Percentiles rank a stretch among this genome's conserved stretches.
Evolutionary conservation across 2,888 invertebrate genomes (phyloP).

Genomic region (Cephus spinipes): DNA sequence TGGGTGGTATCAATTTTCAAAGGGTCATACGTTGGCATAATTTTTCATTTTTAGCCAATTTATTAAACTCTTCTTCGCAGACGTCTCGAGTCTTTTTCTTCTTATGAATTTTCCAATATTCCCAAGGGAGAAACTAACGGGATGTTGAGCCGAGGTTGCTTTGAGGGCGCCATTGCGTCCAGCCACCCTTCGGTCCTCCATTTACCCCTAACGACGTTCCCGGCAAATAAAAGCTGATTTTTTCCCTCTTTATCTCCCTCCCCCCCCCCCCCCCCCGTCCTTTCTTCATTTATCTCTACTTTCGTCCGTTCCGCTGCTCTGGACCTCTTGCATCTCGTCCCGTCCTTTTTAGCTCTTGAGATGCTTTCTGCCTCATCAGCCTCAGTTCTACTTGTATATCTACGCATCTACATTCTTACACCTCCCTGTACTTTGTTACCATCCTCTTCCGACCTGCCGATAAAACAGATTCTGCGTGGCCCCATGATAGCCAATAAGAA

Average conservation of each 20-base stretch:
- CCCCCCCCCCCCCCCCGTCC: neutral
- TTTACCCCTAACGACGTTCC: conserved; percentile 54
- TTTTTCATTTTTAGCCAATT: too few relatives aligned
- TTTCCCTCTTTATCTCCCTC: conserved; percentile 37
- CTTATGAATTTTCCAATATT: too few relatives aligned
- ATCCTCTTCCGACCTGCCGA: too few relatives aligned
- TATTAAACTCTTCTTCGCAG: too few relatives aligned
- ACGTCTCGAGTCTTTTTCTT: too few relatives aligned
- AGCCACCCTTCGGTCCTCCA: conserved; percentile 53
- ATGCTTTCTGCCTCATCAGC: conserved; percentile 45
- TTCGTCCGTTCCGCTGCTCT: neutral
- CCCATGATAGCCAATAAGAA: too few relatives aligned
- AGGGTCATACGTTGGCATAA: too few relatives aligned
- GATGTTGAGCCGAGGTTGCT: conserved; percentile 42
- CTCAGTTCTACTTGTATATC: neutral
- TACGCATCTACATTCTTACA: neutral
- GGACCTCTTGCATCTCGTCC: conserved; percentile 28
- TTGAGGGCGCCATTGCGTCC: conserved; percentile 57
- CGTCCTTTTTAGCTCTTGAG: conserved; percentile 45
- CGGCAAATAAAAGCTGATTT: conserved; percentile 58
- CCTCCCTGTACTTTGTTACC: too few relatives aligned
- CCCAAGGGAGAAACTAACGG: neutral
- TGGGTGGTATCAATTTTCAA: too few relatives aligned
- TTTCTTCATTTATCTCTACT: conserved; percentile 9
- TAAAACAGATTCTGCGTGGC: too few relatives aligned